Base-by-base conservation (phyloP, 2,888 invertebrate species). In the Sarcophaga caerulescens region DNA sequence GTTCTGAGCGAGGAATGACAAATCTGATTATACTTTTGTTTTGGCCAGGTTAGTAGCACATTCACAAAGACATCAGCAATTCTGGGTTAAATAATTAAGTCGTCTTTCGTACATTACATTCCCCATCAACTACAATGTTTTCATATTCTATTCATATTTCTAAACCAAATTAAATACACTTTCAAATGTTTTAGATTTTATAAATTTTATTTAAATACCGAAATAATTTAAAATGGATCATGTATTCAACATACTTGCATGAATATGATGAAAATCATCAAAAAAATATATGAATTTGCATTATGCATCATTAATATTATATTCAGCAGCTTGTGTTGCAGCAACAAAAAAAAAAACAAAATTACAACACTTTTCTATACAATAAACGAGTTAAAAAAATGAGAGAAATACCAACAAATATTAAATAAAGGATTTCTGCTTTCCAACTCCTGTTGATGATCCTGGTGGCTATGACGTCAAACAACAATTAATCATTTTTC, bases 401-500 rank as follows among this genome's bases (percentile, higher is more conserved):
- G 8, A 25, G 45, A 74, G 57, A 52, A 75, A 47, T 47, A 77
- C 63, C 44, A 70, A 70, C 60, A 81, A 85, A 81, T 14, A 68
- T 81, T 85, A 73, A 65, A 81, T 65, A 81, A 76, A 81, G 59
- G 63, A 52, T 69, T 68, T 69, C 35, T 76, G 85, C 35, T 35
- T 35, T 8, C 6, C 70, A 82, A 25, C 85, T 73, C 57, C 80
- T 80, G 71, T 77, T 63, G 57, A 75, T 75, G 68, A 62, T 74
- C 62, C 14, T 75, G 75, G 62, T 83, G 76, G 79, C 80, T 75
- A 69, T 80, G 90, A 89, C 91, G 92, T 90, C 89, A 91, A 79
- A 90, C 89, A 89, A 90, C 90, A 90, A 91, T 91, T 91, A 91
- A 91, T 91, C 91, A 91, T 91, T 90, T 90, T 90, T 88, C 90